Conservation (phyloP, 1,140 invertebrate genomes). For the Sitobion miscanthi region DNA sequence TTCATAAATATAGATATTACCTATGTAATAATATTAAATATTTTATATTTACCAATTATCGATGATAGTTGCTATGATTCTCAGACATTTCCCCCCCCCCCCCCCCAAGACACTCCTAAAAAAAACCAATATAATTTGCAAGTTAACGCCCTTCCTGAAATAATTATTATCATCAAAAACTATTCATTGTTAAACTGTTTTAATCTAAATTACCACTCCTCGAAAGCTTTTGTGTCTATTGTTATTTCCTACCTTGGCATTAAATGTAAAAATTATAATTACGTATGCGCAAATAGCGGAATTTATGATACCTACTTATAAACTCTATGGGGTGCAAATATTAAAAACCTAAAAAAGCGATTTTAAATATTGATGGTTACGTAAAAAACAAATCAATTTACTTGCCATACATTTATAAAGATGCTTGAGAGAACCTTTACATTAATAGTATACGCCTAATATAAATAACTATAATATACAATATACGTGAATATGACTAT, state of each 20-base stretch:
- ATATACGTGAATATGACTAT: too few relatives aligned
- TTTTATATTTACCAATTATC: neutral
- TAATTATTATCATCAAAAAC: conserved; percentile 17
- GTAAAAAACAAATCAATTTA: neutral
- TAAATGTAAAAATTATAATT: neutral
- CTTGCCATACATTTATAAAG: neutral
- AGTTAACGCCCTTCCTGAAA: conserved; percentile 31
- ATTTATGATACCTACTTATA: neutral
- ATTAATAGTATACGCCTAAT: too few relatives aligned
- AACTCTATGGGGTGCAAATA: neutral
- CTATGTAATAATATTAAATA: neutral
- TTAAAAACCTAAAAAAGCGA: neutral
- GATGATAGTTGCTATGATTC: neutral
- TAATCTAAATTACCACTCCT: neutral
- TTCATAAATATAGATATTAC: neutral
- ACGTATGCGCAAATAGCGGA: neutral
- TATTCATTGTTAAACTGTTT: neutral
- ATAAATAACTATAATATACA: too few relatives aligned
- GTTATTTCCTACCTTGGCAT: neutral
- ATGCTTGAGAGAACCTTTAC: neutral
- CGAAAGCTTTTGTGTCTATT: neutral
- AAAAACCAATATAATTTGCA: conserved; percentile 47
- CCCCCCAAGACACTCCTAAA: conserved; percentile 2
- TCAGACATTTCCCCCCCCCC: neutral
- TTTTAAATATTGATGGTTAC: neutral